Conservation (phyloP, 53 echinoderm and acorn worm genomes). For the Luidia sarsii region DNA sequence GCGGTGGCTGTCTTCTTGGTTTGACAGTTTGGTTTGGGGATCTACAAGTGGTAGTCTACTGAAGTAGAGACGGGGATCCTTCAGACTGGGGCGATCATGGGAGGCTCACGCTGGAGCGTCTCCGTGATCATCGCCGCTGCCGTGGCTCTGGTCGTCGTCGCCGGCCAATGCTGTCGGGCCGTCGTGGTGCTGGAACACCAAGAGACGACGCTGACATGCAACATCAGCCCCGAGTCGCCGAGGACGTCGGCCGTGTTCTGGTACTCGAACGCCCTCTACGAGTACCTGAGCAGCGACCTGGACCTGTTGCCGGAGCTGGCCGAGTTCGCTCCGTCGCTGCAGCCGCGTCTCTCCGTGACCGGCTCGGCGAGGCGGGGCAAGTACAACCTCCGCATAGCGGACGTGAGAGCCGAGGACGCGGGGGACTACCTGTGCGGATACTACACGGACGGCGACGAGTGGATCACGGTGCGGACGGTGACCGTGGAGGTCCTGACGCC, state of each 20-base stretch:
- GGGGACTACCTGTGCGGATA: constrained; percentile 58
- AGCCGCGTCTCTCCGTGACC: constrained; percentile 22
- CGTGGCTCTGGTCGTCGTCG: constrained; percentile 1
- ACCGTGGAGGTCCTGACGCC: constrained; percentile 27
- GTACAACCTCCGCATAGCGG: constrained; percentile 36
- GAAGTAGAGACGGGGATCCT: no score
- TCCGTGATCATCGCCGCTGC: constrained; percentile 5
- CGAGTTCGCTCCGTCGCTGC: constrained; percentile 3
- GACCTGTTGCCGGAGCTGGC: neutral
- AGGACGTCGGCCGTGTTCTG: constrained; percentile 52
- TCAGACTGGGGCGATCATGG: no score
- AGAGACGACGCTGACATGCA: constrained; percentile 19
- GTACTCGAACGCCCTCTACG: constrained; percentile 33
- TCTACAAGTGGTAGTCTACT: no score
- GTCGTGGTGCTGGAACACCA: constrained; percentile 27
- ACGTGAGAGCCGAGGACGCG: constrained; percentile 47
- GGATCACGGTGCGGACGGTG: constrained; percentile 41
- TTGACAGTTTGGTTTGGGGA: no score
- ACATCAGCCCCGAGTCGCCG: constrained; percentile 13
- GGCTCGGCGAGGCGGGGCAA: constrained; percentile 22
- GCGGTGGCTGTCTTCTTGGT: no score
- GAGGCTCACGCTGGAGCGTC: no score
- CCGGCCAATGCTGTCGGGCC: constrained; percentile 3
- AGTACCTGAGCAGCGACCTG: constrained; percentile 39
- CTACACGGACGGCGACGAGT: constrained; percentile 10